Base-by-base conservation (phyloP, 1,140 invertebrate species). In the Heliothis subflexa region DNA sequence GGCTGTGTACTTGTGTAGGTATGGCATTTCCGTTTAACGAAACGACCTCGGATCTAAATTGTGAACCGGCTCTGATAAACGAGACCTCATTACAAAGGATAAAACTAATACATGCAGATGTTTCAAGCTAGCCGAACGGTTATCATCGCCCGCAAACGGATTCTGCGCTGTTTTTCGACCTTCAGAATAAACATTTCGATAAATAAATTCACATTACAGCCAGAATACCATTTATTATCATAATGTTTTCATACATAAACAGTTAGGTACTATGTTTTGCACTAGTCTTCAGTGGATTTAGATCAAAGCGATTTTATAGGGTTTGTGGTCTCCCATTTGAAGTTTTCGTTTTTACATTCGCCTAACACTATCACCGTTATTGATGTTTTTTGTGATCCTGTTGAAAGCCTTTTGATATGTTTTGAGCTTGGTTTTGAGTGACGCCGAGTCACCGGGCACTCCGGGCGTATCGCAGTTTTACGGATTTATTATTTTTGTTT, bases 21-120 rank as follows among this genome's bases (percentile, higher is more conserved):
- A 47, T 76, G 77, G 80, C 57, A 81, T 81, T 81, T 81, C 80
- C 80, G 80, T 78, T 78, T 62, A 45, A 59, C 49, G 50, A 73
- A 64, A 47, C 49, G 73, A 75, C 73, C 73, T 75, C 73, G 73
- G 14, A 9, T 64, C 47, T 75, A 64, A 40, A 40, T 75, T 75
- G 47, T 75, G 47, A 52, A 49, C 66, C 47, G 49, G 57, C 33
- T 75, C 47, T 54, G 25, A 75, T 75, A 64, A 25, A 75, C 57
- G 25, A 75, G 33, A 25, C 54, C 33, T 45, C 33, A 49, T 57
- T 49, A 62, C 45, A 61, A 40, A 74, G 55, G 57, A 74, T 74
- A 62, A 45, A 62, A 74, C 18, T 28, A 74, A 12, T 45, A 18
- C 45, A 62, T 40, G 40, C n/a, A 21, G 62, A 49, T 11, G 33